phyloP scores from a whole-genome alignment of 2,113 vertebrate genomes.

The Athene noctua region DNA sequence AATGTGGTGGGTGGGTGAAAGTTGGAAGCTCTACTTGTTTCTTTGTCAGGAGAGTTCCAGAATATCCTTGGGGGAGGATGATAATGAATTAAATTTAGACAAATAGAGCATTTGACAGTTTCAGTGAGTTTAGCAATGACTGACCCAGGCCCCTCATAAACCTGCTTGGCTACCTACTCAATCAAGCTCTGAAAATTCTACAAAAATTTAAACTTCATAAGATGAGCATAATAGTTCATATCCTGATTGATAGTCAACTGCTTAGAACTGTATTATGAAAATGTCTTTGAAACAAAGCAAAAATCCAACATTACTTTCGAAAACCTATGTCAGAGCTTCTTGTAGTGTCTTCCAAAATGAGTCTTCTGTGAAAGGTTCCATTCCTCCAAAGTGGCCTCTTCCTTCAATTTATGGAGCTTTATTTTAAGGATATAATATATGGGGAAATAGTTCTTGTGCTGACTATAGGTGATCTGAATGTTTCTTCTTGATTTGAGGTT shows the following conservation, averaged over 20 bases:
- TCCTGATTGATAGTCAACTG: background rate
- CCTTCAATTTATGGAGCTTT: background rate
- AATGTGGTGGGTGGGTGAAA: background rate
- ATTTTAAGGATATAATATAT: background rate
- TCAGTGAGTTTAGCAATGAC: background rate
- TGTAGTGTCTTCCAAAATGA: background rate
- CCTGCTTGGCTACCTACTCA: background rate
- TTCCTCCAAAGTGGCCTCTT: background rate
- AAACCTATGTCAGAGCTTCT: background rate
- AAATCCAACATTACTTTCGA: background rate
- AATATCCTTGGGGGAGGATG: background rate
- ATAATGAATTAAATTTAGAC: background rate
- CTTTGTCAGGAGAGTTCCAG: background rate
- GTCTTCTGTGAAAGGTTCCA: background rate
- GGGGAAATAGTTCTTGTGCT: background rate
- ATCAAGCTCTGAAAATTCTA: background rate
- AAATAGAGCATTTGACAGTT: background rate
- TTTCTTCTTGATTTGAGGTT: background rate
- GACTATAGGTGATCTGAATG: background rate
- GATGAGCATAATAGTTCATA: background rate
- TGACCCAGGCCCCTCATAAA: background rate
- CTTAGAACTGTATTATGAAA: background rate
- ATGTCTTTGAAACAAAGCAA: background rate
- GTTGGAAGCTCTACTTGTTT: background rate
- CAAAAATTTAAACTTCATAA: background rate